Base-by-base conservation (phyloP, 2,113 vertebrate genomes). In the Bambusicola thoracicus region DNA sequence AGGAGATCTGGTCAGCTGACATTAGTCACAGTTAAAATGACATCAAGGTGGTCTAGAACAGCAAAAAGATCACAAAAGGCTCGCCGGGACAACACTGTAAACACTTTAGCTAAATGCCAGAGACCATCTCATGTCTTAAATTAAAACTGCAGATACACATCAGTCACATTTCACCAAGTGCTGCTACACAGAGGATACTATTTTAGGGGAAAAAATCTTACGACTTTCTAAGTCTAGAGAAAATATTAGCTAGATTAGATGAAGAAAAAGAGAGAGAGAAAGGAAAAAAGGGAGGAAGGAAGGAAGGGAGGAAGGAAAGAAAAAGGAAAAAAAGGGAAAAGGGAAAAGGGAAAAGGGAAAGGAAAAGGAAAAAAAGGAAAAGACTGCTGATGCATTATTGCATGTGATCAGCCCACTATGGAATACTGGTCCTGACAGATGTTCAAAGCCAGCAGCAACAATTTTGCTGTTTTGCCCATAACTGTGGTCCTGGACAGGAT, bases 1-100 rank as follows among this genome's bases (percentile, higher is more conserved):
- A 86, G 30, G 8, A 48, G 34, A 73, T 59, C 36, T 59, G 46
- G 36, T 66, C 55, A 11, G 13, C 19, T 82, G 34, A n/a, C 49
- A 90, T 80, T 55, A 90, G 40, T 32, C 53, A 68, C 34, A 5
- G 1, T 82, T 80, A 76, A 85, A 79, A 19, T 51, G 36, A 63
- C 59, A 70, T 65, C 0, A 7, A 84, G 40, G 6, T 81, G 32
- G 20, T 32, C 18, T 51, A 34, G 46, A 90, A 81, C 34, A 74
- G 74, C 3, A 84, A 61, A 56, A 65, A 75, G 85, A 36, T 58
- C 69, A 90, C 59, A 93, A 49, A 24, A 81, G 78, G 36, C 27
- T 83, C 53, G 61, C 49, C 40, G 56, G 79, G 27, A 11, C 40
- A 80, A 65, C 0, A 0, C 25, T 73, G 14, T 48, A 89, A 76